Conservation (phyloP, 2,797 vertebrate genomes). For the Apogon hyalosoma region DNA sequence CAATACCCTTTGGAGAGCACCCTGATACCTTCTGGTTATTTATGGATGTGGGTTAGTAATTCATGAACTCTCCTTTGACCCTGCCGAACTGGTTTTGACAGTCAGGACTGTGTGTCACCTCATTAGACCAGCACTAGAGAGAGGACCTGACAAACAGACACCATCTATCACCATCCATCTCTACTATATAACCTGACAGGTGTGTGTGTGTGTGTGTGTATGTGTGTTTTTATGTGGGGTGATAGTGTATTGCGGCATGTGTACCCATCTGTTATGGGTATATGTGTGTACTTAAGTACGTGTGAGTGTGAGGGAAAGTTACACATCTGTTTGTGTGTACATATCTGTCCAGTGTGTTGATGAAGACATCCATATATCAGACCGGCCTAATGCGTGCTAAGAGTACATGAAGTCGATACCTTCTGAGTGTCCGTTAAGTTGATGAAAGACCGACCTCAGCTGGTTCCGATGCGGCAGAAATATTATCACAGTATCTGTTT, state of each 20-base stretch:
- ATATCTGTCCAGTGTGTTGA: not conserved
- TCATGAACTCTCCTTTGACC: slow-evolving; percentile 51
- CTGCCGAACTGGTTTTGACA: slow-evolving; percentile 46
- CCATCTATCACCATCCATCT: slow-evolving; percentile 43
- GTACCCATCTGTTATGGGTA: slow-evolving; percentile 12
- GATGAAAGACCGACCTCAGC: slow-evolving; percentile 4
- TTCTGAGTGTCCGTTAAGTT: slow-evolving; percentile 1
- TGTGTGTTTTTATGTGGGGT: slow-evolving; percentile 4
- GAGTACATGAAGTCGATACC: slow-evolving; percentile 21
- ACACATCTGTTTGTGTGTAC: slow-evolving; percentile 21
- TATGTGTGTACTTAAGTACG: not conserved
- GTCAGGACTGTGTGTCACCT: slow-evolving; percentile 37
- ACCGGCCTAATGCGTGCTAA: slow-evolving; percentile 13
- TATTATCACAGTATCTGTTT: not conserved
- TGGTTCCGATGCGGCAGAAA: not conserved
- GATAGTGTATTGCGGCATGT: not conserved
- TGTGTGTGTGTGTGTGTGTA: slow-evolving; percentile 28
- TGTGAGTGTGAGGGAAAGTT: not conserved
- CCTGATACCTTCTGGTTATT: slow-evolving; percentile 49
- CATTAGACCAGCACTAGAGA: slow-evolving; percentile 43
- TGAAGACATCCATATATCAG: slow-evolving; percentile 29
- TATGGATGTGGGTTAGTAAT: slow-evolving; percentile 58
- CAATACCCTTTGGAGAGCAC: slow-evolving; percentile 5
- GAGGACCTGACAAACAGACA: slow-evolving; percentile 47
- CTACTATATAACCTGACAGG: slow-evolving; percentile 27